A percentile compares a stretch with the other conserved stretches of the same genome.
phyloP scores from a whole-genome alignment of 2,797 vertebrate species.

The Chanos chanos region DNA sequence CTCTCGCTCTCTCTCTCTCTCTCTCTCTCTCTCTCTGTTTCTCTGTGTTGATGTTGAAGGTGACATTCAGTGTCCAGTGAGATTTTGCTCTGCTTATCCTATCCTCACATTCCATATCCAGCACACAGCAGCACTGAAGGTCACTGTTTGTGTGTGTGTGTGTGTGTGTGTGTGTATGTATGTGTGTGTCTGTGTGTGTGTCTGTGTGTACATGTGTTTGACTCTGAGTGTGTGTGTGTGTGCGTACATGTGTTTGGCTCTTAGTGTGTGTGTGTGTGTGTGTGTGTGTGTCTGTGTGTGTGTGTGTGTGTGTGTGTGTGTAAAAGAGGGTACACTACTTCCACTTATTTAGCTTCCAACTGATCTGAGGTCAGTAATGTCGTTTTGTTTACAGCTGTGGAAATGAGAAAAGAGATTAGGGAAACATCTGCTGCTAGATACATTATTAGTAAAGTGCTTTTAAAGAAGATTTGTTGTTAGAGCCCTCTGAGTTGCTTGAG shows the following conservation, averaged over 20 bases:
- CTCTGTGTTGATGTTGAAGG: constrained; percentile 7
- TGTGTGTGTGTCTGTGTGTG: too few relatives aligned
- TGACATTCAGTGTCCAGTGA: background rate
- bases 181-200: constrained; percentile 1
- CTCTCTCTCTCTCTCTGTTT: constrained; percentile 5
- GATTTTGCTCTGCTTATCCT: constrained; percentile 4
- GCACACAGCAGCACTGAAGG: background rate
- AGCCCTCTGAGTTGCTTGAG: too few relatives aligned
- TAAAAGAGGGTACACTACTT: too few relatives aligned
- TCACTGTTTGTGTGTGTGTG: background rate
- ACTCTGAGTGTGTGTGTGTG: background rate
- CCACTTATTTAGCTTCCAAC: too few relatives aligned
- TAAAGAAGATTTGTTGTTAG: too few relatives aligned
- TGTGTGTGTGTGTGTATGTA: background rate
- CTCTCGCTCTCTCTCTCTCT: background rate
- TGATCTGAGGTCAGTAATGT: too few relatives aligned
- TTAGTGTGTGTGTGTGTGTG: background rate
- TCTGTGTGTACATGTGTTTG: background rate
- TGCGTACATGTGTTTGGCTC: background rate
- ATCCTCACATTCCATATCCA: background rate
- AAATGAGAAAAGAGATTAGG: too few relatives aligned
- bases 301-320: too few relatives aligned
- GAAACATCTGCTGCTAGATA: too few relatives aligned
- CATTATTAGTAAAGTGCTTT: too few relatives aligned
- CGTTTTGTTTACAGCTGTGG: too few relatives aligned